Base-by-base conservation (phyloP, 2,797 vertebrate species). In the Pelodytes ibericus region DNA sequence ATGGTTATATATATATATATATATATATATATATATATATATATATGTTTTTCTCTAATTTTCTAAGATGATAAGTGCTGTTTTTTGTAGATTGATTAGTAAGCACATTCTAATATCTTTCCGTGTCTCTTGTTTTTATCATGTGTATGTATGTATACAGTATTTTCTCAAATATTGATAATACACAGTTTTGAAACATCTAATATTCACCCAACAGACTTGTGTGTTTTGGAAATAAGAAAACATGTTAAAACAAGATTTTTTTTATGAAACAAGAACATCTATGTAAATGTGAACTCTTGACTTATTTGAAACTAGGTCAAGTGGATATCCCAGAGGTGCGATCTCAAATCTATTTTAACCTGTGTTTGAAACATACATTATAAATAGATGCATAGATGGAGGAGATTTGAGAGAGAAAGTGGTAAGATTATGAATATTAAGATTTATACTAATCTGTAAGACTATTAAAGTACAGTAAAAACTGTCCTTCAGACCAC, bases 401-500 rank as follows among this genome's bases (percentile, higher is more conserved):
- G 84, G 85, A 86, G 10, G 20, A 87, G 88, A 86, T 90, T 86
- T 87, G 89, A 91, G 90, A 86, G 87, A 88, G 84, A 83, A 85
- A 90, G 88, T 89, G 89, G 89, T 90, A 91, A 89, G 90, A 93
- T 92, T 91, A 91, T 90, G 90, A 91, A 92, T 91, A 92, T 92
- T 92, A 92, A 92, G 92, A 92, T 93, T 92, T 92, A 93, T 92
- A 89, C 89, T 92, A 93, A 93, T 92, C 88, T 91, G 87, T 90
- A 92, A 91, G 88, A 89, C 92, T 91, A 92, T 93, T 93, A 93
- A 92, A 93, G 89, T 89, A 91, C 91, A 92, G 92, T 93, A 93
- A 93, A 93, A 93, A 88, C 91, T 92, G 92, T 93, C 92, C 92
- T 93, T 93, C 92, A 93, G 90, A 92, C 89, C 91, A 92, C 92